Base-by-base conservation (phyloP, 2,888 invertebrate species). In the Pyrrhosoma nymphula region DNA sequence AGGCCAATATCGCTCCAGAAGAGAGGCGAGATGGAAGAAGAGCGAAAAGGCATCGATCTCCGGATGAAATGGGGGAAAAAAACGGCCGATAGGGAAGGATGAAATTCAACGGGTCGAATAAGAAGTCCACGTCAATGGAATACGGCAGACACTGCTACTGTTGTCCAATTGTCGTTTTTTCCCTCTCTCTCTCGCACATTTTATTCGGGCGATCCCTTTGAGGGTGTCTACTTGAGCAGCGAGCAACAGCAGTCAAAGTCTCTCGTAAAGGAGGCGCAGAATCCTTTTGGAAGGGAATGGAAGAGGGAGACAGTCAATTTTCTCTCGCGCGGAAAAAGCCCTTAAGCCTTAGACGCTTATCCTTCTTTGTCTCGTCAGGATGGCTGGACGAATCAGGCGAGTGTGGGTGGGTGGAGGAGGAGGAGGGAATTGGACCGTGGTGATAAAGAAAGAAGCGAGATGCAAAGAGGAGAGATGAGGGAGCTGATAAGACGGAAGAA, bases 231-330 rank as follows among this genome's bases (percentile, higher is more conserved):
- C 82, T 82, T 18, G 16, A 30, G 82, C 35, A 30, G 82, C 35
- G 16, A 18, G 35, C 82, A 18, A 82, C 82, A 82, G 82, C 82
- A 82, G 82, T 82, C 82, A 82, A 82, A 82, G 82, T 82, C 82
- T 35, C 14, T 35, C 35, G 30, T 26, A 35, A 14, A 18, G 35
- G 35, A 82, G 35, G 82, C 30, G 82, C 30, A 30, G 82, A 82
- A 82, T 82, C 35, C 82, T 82, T 35, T 82, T 18, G 30, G 18
- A 69, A 26, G 26, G n/a, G 1, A n/a, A 20, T 18, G 23, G 18
- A 26, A 69, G 69, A 69, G 69, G 18, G 30, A 82, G 82, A 82
- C 30, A 82, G 82, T 82, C 82, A 82, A 82, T 82, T 82, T 82
- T 82, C 82, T 82, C 16, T 82, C 26, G 26, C 82, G n/a, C 30